Evolutionary conservation across 2,113 vertebrate species (phyloP).

Genomic region (Rattus norvegicus): GRCr8 NC_086039.1:70724001-70724500

Average conservation of each 20-base stretch:
- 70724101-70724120: not conserved
- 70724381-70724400: constrained; percentile 32
- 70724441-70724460: not conserved
- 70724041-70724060: not conserved
- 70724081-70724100: not conserved
- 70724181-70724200: not conserved
- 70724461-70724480: constrained; percentile 14
- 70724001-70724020: not conserved
- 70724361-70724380: constrained; percentile 38
- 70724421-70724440: constrained; percentile 14
- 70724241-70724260: constrained; percentile 97
- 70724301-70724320: constrained; percentile 97
- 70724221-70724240: constrained; percentile 98
- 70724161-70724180: not conserved
- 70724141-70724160: constrained; percentile 36
- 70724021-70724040: not conserved
- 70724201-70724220: constrained; percentile 60
- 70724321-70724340: constrained; percentile 90
- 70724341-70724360: not conserved
- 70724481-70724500: not conserved
- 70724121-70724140: not conserved
- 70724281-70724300: constrained; percentile 97
- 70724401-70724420: not conserved
- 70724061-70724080: not conserved
- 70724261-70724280: constrained; percentile 99